These are phyloP conservation scores for Protaetia brevitarsis DNA, from an alignment of 1,140 invertebrate genomes.

Conservation along the genomic window DNA sequence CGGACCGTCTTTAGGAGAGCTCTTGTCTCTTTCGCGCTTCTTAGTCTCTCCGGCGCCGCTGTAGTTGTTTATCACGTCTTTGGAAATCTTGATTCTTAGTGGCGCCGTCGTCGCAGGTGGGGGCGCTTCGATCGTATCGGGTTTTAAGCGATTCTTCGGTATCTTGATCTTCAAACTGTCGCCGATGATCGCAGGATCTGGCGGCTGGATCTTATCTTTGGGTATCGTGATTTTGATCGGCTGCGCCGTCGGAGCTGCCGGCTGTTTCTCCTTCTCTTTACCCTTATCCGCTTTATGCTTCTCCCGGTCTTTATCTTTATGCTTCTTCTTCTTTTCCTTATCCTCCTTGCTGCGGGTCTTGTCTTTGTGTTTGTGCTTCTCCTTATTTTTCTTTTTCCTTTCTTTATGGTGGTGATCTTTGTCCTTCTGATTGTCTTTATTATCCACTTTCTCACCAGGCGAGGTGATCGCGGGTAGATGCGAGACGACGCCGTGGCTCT, in stretches of 20 bases:
- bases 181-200: conserved; percentile 28
- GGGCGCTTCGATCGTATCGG: conserved; percentile 40
- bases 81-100: conserved; percentile 58
- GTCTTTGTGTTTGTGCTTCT: conserved; percentile 65
- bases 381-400: conserved; percentile 63
- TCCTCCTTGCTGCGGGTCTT: conserved; percentile 56
- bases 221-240: conserved; percentile 66
- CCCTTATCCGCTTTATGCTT: conserved; percentile 53
- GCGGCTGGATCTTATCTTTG: conserved; percentile 57
- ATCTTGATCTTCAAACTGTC: conserved; percentile 62
- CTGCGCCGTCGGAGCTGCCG: conserved; percentile 45
- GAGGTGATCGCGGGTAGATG: conserved; percentile 34
- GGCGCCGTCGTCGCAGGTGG: conserved; percentile 1
- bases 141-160: conserved; percentile 58
- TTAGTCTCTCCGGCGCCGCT: conserved; percentile 37
- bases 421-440: conserved; percentile 42
- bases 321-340: conserved; percentile 59
- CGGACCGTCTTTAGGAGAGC: conserved; percentile 26
- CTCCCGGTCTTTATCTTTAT: conserved; percentile 59
- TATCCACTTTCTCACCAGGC: not conserved
- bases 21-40: conserved; percentile 43
- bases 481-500: conserved; percentile 36
- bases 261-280: conserved; percentile 45
- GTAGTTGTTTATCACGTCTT: conserved; percentile 49
- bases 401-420: conserved; percentile 53